Evolutionary conservation across 1,140 invertebrate genomes (phyloP).

Genomic region (Hycleus cichorii): DNA sequence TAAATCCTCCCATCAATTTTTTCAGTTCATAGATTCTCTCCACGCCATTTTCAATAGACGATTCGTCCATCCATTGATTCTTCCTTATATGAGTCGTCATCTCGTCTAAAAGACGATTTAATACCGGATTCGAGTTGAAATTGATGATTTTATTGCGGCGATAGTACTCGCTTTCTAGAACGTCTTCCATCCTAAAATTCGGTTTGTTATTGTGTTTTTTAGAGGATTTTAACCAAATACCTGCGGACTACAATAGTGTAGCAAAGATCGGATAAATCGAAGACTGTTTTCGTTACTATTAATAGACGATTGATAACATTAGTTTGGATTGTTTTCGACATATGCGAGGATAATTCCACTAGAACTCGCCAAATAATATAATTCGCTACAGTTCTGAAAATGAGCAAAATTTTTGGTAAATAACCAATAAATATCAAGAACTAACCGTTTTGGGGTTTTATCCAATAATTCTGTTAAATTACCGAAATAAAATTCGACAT

Average conservation of each 20-base stretch:
- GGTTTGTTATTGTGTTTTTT: too few species aligned
- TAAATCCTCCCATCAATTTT: too few species aligned
- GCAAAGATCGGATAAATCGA: too few species aligned
- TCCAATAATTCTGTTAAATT: neutral
- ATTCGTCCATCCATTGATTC: constrained; percentile 11
- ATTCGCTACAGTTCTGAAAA: constrained; percentile 11
- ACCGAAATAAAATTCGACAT: too few species aligned
- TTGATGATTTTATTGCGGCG: neutral
- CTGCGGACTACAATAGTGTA: too few species aligned
- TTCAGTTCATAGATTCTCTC: too few species aligned
- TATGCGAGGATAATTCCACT: neutral
- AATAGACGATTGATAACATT: too few species aligned
- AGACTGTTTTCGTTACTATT: neutral
- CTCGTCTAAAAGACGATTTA: constrained; percentile 10
- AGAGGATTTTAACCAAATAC: too few species aligned
- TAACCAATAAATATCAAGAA: too few species aligned
- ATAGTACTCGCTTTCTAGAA: constrained; percentile 8
- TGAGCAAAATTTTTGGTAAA: neutral
- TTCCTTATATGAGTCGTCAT: constrained; percentile 5
- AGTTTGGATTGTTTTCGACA: constrained; percentile 3
- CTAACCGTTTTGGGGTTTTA: neutral
- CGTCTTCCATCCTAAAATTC: constrained; percentile 7
- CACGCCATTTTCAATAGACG: neutral
- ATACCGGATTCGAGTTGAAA: neutral
- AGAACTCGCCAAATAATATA: constrained; percentile 18